Evolutionary conservation across 1,140 invertebrate genomes (phyloP), one percentile per base, ranked within the genome.

Genomic region (Halesus radiatus): DNA sequence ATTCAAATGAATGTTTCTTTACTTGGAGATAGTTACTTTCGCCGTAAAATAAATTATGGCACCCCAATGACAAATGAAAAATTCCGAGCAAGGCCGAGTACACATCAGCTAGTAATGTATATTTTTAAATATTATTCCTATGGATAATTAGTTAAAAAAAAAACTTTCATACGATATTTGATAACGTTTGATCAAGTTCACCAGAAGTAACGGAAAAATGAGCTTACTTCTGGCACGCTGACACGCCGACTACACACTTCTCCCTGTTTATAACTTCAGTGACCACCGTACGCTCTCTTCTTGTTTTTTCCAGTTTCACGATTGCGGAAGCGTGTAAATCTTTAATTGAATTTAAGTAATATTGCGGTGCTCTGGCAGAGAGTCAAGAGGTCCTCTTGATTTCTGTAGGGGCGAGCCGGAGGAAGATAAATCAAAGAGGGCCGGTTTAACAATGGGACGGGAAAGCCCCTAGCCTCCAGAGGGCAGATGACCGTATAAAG

Each of bases 401-500:
- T 16, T 72, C 22, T 22, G 45, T 45, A 50, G 50, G 68, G 64
- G 64, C 16, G 64, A n/a, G 29, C 8, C 18, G 68, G 45, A 72
- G 20, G 68, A 23, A 54, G 20, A 72, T 72, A 72, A 72, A 72
- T 72, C 68, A 52, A 8, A 53, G 68, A 52, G 23, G 45, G 68
- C 68, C 45, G 68, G 6, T 66, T 22, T 66, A 66, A 66, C 62
- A 66, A 66, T 66, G 62, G 62, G 29, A 26, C 62, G 62, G 60
- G 62, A 66, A 29, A 66, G 62, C 22, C 62, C n/a, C 5, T 13
- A 15, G 37, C 37, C 37, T 45, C 23, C 23, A 32, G 62, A 32
- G 62, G 62, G 22, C 62, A 10, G 37, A 8, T 56, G 54, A 56
- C n/a, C 22, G 54, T 22, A 56, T 56, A 56, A 18, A 56, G 54